Conservation (phyloP, 2,888 invertebrate genomes). For the Pyrrhia umbra region DNA sequence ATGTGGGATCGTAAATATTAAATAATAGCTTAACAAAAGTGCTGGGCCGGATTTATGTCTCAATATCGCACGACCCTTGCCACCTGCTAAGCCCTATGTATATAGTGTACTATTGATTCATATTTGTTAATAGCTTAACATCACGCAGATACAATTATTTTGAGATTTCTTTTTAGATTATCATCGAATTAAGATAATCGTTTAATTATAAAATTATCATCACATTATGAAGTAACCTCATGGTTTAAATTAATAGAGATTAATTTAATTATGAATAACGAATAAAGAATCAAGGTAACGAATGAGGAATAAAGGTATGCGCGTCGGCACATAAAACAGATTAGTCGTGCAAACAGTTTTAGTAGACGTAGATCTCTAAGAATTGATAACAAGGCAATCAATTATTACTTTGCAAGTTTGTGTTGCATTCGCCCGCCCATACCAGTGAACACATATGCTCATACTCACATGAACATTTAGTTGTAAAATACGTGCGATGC, state of each 20-base stretch:
- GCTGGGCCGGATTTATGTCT: slow-evolving; percentile 80
- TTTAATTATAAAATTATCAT: not conserved
- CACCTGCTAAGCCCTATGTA: slow-evolving; percentile 67
- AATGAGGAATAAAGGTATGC: not conserved
- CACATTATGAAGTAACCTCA: not conserved
- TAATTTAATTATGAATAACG: too few species aligned
- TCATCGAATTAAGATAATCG: not conserved
- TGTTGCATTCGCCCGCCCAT: too few species aligned
- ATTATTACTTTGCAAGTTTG: not conserved
- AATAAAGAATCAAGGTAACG: too few species aligned
- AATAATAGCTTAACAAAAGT: slow-evolving; percentile 77
- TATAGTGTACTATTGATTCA: slow-evolving; percentile 75
- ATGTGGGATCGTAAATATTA: slow-evolving; percentile 76
- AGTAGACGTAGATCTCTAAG: not conserved
- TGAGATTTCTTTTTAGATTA: slow-evolving; percentile 22
- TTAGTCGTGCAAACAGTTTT: not conserved
- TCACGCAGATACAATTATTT: slow-evolving; percentile 68
- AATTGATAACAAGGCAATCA: not conserved
- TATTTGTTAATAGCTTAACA: slow-evolving; percentile 70
- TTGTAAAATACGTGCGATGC: too few species aligned
- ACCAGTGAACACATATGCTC: too few species aligned
- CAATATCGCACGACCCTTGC: slow-evolving; percentile 79
- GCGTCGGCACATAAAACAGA: not conserved
- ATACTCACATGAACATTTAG: too few species aligned
- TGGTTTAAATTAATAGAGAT: too few species aligned